phyloP scores from a whole-genome alignment of 2,888 invertebrate genomes.

The Eudasyphora cyanicolor region DNA sequence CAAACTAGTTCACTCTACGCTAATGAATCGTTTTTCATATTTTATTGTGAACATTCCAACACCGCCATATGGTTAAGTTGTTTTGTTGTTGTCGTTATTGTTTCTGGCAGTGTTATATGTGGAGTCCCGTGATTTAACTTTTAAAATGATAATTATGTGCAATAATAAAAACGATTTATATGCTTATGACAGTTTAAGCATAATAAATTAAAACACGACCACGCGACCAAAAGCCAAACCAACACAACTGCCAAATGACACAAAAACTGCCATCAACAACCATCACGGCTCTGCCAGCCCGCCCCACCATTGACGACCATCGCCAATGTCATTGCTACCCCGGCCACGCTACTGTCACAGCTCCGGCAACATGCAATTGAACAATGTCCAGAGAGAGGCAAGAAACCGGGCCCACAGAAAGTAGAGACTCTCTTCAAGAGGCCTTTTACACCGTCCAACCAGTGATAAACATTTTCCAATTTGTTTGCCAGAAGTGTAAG shows the following conservation, averaged over 20 bases:
- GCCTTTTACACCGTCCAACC: too few species aligned
- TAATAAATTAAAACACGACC: slow-evolving; percentile 70
- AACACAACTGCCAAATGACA: slow-evolving; percentile 43
- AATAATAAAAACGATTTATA: slow-evolving; percentile 78
- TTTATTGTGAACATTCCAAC: slow-evolving; percentile 29
- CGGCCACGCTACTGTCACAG: neutral
- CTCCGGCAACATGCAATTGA: neutral
- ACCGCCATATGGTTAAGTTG: neutral
- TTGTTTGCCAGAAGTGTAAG: too few species aligned
- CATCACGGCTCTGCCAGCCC: neutral
- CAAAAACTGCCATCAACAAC: slow-evolving; percentile 26
- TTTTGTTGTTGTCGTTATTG: slow-evolving; percentile 15
- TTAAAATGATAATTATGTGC: slow-evolving; percentile 76
- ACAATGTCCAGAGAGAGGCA: neutral
- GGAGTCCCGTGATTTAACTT: slow-evolving; percentile 70
- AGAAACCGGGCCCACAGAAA: too few species aligned
- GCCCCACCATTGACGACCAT: neutral
- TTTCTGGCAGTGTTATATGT: neutral
- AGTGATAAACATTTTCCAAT: too few species aligned
- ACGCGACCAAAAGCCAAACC: slow-evolving; percentile 30
- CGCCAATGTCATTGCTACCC: neutral
- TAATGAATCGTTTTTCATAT: neutral
- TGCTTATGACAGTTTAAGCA: slow-evolving; percentile 77
- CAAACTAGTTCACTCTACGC: too few species aligned
- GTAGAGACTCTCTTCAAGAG: too few species aligned